A percentile compares a stretch with the other conserved stretches of the same genome.
Evolutionary conservation across 2,797 vertebrate genomes (phyloP).

Genomic region (Sebastes kiyomatsui): DNA sequence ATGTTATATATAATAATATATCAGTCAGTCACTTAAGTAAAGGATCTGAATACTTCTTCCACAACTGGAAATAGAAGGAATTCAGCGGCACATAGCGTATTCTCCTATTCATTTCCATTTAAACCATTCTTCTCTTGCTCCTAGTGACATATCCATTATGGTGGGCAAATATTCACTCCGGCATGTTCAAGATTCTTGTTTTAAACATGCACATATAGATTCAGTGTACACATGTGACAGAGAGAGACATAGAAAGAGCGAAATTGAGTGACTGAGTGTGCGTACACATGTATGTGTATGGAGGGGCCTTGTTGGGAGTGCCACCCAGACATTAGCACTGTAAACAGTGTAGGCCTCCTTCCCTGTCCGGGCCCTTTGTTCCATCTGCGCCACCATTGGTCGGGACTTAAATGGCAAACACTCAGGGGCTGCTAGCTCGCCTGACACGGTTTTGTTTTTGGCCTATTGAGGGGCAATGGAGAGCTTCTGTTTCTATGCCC

Average conservation of each 20-base stretch:
- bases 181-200: background rate
- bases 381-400: slow-evolving; percentile 75
- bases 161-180: background rate
- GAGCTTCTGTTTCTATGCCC: slow-evolving; percentile 81
- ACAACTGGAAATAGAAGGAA: no score
- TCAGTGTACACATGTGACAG: slow-evolving; percentile 5
- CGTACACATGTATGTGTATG: slow-evolving; percentile 50
- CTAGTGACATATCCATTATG: background rate
- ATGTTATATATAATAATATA: no score
- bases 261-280: slow-evolving; percentile 47
- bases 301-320: slow-evolving; percentile 65
- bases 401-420: slow-evolving; percentile 80
- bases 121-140: background rate
- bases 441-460: slow-evolving; percentile 82
- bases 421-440: slow-evolving; percentile 81
- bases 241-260: slow-evolving; percentile 6
- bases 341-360: slow-evolving; percentile 76
- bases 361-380: slow-evolving; percentile 75
- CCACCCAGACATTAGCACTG: slow-evolving; percentile 77
- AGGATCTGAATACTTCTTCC: no score
- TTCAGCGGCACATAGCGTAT: background rate
- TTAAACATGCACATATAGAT: slow-evolving; percentile 17
- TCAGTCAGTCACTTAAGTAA: no score
- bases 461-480: slow-evolving; percentile 78
- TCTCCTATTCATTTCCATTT: background rate